Percentiles rank a stretch among this genome's conserved stretches.
These are phyloP conservation scores for Lepidurus apus DNA, from an alignment of 1,140 invertebrate species.

Conservation along the genomic window DNA sequence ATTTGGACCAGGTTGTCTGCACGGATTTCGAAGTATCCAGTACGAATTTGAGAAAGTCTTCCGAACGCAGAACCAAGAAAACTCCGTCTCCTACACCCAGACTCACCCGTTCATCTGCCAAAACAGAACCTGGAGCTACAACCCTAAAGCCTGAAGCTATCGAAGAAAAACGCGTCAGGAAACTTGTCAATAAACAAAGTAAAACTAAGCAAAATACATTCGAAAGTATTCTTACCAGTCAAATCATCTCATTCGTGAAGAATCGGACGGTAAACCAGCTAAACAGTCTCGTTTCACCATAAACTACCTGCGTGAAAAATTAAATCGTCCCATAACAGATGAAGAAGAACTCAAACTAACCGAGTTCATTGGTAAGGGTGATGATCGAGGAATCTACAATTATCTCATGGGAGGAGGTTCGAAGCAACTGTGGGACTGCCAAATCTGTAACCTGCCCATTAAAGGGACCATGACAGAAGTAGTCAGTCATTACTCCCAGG, in stretches of 20 bases:
- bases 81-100: too few species aligned
- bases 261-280: background rate
- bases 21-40: too few species aligned
- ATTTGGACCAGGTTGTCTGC: too few species aligned
- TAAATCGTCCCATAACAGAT: constrained; percentile 18
- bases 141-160: too few species aligned
- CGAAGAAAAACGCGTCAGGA: background rate
- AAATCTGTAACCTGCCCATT: constrained; percentile 25
- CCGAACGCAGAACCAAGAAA: too few species aligned
- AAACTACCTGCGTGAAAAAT: constrained; percentile 27
- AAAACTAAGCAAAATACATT: background rate
- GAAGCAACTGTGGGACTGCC: constrained; percentile 32
- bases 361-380: constrained; percentile 26
- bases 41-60: too few species aligned
- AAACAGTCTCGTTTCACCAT: constrained; percentile 32
- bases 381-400: constrained; percentile 30
- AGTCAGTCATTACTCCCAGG: constrained; percentile 26
- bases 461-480: constrained; percentile 30
- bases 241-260: background rate
- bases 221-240: background rate
- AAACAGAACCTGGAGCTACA: too few species aligned
- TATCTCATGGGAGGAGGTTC: constrained; percentile 27
- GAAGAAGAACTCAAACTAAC: constrained; percentile 26
- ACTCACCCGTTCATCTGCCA: too few species aligned
- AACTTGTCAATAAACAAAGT: background rate